A percentile compares a stretch with the other conserved stretches of the same genome.
Evolutionary conservation across 1,140 invertebrate species (phyloP).

Genomic region (Tetramorium simillimum): DNA sequence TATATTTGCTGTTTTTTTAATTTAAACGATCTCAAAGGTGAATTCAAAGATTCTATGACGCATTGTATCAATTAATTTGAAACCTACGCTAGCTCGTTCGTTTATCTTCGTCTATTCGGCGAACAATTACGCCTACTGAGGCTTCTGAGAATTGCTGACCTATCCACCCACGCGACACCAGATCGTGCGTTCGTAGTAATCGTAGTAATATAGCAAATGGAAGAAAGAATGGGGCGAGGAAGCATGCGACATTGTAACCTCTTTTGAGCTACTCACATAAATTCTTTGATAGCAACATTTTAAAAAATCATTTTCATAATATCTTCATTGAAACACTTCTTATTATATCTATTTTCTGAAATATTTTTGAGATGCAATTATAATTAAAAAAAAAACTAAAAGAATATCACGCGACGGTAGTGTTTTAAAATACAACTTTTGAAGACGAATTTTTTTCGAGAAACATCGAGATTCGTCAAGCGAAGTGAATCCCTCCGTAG

Average conservation of each 20-base stretch:
- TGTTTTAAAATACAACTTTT: not conserved
- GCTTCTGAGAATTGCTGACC: constrained; percentile 22
- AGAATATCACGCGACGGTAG: not conserved
- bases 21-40: not conserved
- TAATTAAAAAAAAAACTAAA: not conserved
- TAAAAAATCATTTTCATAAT: not conserved
- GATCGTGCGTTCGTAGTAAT: constrained; percentile 33
- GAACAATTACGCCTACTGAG: constrained; percentile 13
- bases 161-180: constrained; percentile 4
- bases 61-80: constrained; percentile 60
- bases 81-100: not conserved
- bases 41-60: not conserved
- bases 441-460: not conserved
- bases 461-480: not conserved
- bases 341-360: not conserved
- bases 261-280: not conserved
- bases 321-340: not conserved
- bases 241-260: not conserved
- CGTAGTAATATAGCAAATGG: not conserved
- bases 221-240: not conserved
- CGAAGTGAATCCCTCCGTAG: constrained; percentile 17
- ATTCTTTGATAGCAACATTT: constrained; percentile 4
- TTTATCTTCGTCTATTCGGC: constrained; percentile 5
- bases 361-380: not conserved
- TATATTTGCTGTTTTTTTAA: not conserved